Percentiles rank a stretch among this genome's conserved stretches.
Evolutionary conservation across 2,113 vertebrate genomes (phyloP).

Genomic region (Etia nguti): DNA sequence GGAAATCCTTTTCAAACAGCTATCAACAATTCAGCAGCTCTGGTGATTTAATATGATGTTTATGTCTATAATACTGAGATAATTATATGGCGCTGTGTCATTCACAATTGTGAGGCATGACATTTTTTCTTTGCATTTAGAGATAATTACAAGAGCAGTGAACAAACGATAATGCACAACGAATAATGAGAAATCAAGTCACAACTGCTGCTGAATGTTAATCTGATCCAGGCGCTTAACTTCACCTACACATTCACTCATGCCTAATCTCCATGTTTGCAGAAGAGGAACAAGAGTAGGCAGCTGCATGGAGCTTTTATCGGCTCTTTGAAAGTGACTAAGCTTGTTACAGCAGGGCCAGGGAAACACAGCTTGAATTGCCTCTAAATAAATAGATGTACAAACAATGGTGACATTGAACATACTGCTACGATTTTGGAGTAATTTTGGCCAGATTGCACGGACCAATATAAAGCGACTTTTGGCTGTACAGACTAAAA

Average conservation of each 20-base stretch:
- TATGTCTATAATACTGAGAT: not conserved
- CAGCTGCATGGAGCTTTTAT: not conserved
- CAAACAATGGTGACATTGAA: not conserved
- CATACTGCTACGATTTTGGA: not conserved
- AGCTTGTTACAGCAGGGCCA: not conserved
- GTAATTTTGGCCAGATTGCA: not conserved
- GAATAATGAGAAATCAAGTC: not conserved
- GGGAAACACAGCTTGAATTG: not conserved
- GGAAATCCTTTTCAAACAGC: not conserved
- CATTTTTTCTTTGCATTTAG: not conserved
- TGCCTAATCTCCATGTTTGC: constrained; percentile 5
- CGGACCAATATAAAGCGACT: not conserved
- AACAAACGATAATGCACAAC: constrained; percentile 6
- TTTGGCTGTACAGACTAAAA: not conserved
- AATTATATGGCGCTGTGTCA: not conserved
- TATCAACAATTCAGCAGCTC: not conserved
- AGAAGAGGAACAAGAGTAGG: constrained; percentile 13
- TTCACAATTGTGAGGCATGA: not conserved
- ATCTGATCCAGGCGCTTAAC: constrained; percentile 19
- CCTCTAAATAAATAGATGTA: not conserved
- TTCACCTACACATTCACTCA: constrained; percentile 6
- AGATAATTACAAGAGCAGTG: not conserved
- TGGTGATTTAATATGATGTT: not conserved
- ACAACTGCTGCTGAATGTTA: constrained; percentile 5
- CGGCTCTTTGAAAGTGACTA: not conserved